These are phyloP conservation scores for Esox masquinongy DNA, from an alignment of 2,797 vertebrate species.

Conservation along the genomic window DNA sequence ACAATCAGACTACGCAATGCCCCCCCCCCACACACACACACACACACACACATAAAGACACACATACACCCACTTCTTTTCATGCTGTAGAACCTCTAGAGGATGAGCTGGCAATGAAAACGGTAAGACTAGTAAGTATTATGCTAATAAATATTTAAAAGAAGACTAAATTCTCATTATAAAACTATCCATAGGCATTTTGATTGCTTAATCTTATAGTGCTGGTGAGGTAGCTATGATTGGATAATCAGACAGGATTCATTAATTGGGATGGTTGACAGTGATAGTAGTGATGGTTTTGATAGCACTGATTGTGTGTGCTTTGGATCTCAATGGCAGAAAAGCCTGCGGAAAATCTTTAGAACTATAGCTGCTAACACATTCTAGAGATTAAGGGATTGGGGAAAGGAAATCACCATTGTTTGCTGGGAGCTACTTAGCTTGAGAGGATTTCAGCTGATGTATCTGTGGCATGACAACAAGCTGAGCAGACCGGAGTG, in stretches of 20 bases:
- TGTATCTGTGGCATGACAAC: conserved; percentile 13
- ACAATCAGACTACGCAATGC: conserved; percentile 61
- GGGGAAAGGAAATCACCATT: conserved; percentile 44
- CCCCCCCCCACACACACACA: background rate
- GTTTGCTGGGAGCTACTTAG: conserved; percentile 10
- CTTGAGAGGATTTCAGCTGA: conserved; percentile 17
- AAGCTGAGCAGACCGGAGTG: conserved; percentile 6
- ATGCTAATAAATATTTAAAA: background rate
- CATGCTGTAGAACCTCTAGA: background rate
- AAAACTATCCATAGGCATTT: background rate
- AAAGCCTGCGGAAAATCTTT: background rate
- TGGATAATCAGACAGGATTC: background rate
- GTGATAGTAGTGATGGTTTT: background rate
- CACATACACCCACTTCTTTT: background rate
- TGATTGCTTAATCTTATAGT: background rate
- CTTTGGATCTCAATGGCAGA: conserved; percentile 4
- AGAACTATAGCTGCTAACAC: conserved; percentile 8
- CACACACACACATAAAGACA: conserved; percentile 1
- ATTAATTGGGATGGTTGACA: background rate
- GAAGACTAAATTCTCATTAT: background rate
- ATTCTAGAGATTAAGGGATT: conserved; percentile 21
- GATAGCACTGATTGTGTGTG: conserved; percentile 1
- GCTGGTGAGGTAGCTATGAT: background rate
- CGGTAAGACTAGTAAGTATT: background rate
- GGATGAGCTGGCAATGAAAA: background rate